Conservation (phyloP, 2,888 invertebrate species). For the Trypoxylon attenuatum region DNA sequence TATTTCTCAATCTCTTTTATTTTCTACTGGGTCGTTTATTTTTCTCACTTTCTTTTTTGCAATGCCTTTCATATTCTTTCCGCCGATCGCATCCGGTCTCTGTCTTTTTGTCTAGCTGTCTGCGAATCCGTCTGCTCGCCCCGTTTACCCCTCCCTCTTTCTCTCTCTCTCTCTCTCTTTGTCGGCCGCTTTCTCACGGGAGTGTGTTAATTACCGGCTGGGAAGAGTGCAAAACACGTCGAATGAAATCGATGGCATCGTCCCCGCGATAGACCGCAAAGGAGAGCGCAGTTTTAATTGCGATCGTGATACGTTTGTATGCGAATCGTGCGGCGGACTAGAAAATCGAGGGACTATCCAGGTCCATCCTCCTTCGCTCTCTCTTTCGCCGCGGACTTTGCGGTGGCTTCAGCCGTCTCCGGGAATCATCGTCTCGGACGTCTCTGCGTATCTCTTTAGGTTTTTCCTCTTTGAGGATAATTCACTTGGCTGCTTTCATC, state of each 20-base stretch:
- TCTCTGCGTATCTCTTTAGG: background rate
- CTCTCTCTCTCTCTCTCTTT: background rate
- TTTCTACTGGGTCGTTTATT: too few relatives aligned
- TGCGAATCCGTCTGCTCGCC: background rate
- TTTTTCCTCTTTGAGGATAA: background rate
- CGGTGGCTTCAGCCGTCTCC: too few relatives aligned
- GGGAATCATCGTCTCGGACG: background rate
- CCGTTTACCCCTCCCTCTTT: background rate
- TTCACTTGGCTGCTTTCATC: too few relatives aligned
- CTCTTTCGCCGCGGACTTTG: background rate
- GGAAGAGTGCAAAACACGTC: constrained; percentile 25
- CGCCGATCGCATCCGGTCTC: too few relatives aligned
- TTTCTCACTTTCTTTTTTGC: too few relatives aligned
- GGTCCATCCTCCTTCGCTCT: background rate
- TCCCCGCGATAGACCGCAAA: constrained; percentile 5
- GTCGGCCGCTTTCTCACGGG: background rate
- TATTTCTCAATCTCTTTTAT: too few relatives aligned
- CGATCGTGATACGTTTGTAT: constrained; percentile 47
- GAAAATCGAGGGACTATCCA: constrained; percentile 22
- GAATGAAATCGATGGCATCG: constrained; percentile 45
- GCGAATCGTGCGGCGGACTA: constrained; percentile 30
- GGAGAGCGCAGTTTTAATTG: constrained; percentile 41
- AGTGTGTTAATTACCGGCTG: constrained; percentile 41
- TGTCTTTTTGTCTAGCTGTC: too few relatives aligned
- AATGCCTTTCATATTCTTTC: too few relatives aligned